Base-by-base conservation (phyloP, 2,888 invertebrate genomes). In the Apoda limacodes region DNA sequence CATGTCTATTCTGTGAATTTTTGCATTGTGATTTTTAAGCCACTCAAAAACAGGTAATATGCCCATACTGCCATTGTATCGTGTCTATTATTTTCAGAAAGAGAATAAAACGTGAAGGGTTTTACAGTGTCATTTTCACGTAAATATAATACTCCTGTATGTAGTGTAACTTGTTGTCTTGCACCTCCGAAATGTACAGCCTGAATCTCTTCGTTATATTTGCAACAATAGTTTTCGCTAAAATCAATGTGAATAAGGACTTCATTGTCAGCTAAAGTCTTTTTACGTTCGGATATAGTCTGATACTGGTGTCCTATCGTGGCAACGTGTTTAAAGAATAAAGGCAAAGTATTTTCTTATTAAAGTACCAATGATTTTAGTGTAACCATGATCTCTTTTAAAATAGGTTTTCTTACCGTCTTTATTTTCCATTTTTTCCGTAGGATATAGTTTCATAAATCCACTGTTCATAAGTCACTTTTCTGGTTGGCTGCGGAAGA, bases 121-220 rank as follows among this genome's bases (percentile, higher is more conserved):
- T n/a, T n/a, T n/a, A n/a, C n/a, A n/a, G n/a, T n/a, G n/a, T n/a
- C n/a, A n/a, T n/a, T n/a, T n/a, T n/a, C n/a, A 25, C 35, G 28
- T 22, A 36, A 31, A 26, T 32, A 38, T 14, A 35, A 27, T 17
- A 40, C 35, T 26, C 35, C 35, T 38, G 38, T 41, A 33, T 38
- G 41, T 13, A 35, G 28, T 17, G 38, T 34, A 21, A 40, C 24
- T 28, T 40, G 38, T 20, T 38, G 26, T 11, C 43, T 36, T 37
- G 28, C 35, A 17, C 41, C 39, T 14, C 44, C 44, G 35, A 46
- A 46, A 30, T 46, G 44, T 11, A 40, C 34, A 15, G 40, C 34
- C 27, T 46, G 42, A 17, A 43, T 39, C 29, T 46, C 43, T 13
- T 38, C 32, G 25, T 37, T 29, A 25, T 38, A 41, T 22, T 42